phyloP scores from a whole-genome alignment of 2,888 invertebrate genomes.

The Orthosia incerta region DNA sequence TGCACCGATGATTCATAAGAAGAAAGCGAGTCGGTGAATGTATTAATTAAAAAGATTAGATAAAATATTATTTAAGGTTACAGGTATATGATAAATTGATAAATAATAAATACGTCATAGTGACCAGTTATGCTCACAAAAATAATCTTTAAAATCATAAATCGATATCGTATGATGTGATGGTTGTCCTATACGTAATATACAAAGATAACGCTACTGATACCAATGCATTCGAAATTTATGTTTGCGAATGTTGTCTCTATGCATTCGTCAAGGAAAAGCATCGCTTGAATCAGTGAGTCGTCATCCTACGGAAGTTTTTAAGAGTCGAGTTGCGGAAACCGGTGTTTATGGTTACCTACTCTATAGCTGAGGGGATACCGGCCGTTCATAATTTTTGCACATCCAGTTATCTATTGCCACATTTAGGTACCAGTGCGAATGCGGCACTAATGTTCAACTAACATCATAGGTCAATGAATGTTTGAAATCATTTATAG shows the following conservation, averaged over 20 bases:
- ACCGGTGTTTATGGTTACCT: constrained; percentile 35
- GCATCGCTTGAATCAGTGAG: constrained; percentile 19
- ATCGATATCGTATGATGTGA: constrained; percentile 7
- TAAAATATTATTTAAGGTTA: neutral
- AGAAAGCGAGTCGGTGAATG: neutral
- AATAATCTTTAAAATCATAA: constrained; percentile 28
- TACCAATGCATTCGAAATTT: constrained; percentile 5
- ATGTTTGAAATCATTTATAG: neutral
- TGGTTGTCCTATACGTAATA: constrained; percentile 19
- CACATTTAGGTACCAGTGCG: constrained; percentile 7
- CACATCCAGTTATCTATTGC: constrained; percentile 31
- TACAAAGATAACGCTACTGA: constrained; percentile 18
- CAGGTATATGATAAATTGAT: neutral
- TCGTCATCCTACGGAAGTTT: constrained; percentile 41
- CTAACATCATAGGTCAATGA: neutral
- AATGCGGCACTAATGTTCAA: constrained; percentile 5
- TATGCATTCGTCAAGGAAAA: constrained; percentile 23
- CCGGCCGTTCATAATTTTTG: constrained; percentile 28
- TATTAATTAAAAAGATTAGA: constrained; percentile 7
- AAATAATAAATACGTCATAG: neutral
- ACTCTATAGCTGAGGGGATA: constrained; percentile 14
- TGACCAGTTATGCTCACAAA: constrained; percentile 1
- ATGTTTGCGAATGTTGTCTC: constrained; percentile 26
- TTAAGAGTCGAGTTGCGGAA: constrained; percentile 26
- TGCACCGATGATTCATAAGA: constrained; percentile 7